Base-by-base conservation (phyloP, 2,113 vertebrate genomes). In the Sturnus vulgaris region DNA sequence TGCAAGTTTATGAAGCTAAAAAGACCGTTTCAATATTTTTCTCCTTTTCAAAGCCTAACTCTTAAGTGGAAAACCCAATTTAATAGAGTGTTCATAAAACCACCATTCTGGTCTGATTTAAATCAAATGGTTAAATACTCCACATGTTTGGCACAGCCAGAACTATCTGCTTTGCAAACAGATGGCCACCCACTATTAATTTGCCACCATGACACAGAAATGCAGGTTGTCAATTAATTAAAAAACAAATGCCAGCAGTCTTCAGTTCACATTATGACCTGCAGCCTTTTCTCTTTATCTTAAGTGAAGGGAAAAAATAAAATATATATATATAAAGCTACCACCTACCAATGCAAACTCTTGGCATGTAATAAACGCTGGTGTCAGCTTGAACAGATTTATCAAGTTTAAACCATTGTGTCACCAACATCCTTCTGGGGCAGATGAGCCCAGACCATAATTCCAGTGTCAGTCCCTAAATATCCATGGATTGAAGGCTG, bases 161-260 rank as follows among this genome's bases (percentile, higher is more conserved):
- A 89, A 47, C 75, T 84, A 39, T 42, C 91, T 66, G 47, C 63
- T 87, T 80, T 88, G 86, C 91, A 92, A 88, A 82, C 86, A 96
- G 92, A 76, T 73, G 33, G 85, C 90, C 85, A 83, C 71, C 88
- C 88, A 77, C 92, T 92, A 91, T 91, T 96, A 73, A 96, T 95
- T 77, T 97, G 75, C 75, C 88, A 92, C 97, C 88, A 86, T 92
- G 86, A 95, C 66, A 83, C 28, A 87, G 81, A 94, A 95, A 95
- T 24, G 39, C 70, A 92, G 81, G 90, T 77, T 93, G 83, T 73
- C 92, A 92, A 75, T 93, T 97, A 90, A 96, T 95, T 94, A 93
- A 92, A 88, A 92, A 47, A 14, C 72, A 82, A 82, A 76, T 16
- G 53, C 57, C 64, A 31, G 88, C 57, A 37, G 65, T 92, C 71